Evolutionary conservation across 2,797 vertebrate species (phyloP), one percentile per base, ranked within the genome.

Genomic region (Aldrovandia affinis): DNA sequence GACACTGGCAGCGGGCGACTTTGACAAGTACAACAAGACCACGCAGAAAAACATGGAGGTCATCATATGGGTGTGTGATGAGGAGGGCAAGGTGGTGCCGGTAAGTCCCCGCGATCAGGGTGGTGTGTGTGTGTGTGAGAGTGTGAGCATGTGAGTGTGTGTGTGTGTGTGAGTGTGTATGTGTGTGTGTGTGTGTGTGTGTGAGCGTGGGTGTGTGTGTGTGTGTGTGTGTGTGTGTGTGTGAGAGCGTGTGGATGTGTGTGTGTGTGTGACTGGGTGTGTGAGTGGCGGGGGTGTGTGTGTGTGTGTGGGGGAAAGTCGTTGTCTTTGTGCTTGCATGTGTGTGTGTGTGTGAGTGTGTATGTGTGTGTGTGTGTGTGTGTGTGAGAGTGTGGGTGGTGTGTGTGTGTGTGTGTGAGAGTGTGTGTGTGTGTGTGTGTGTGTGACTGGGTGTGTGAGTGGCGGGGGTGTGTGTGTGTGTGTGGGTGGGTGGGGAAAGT

Each of bases 11-110:
- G 93, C 94, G 0, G 98, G 98, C 28, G 98, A 99, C 94, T 98
- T 98, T 55, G 98, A 99, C 95, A 99, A 98, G 86, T 99, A 97
- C 95, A 99, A 97, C 93, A 99, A 99, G 95, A 98, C 98, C 18
- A 97, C 97, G 0, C 98, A 99, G 92, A 98, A 98, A 89, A 99
- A 98, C 0, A 96, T 99, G 86, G 98, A 99, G 93, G 98, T 98
- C 92, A 97, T 97, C 87, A 97, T 99, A 97, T 97, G 96, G 94
- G 98, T 99, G 89, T 99, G 97, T 80, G 94, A 98, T 1, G 97
- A 98, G 90, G 97, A 98, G 20, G 98, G 98, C 88, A 99, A 97
- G 92, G 91, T 96, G 8, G 93, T 99, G 83, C 96, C 96, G 86
- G 98, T 99, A 93, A 96, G 95, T 90, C 89, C 55, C 54, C 65